Evolutionary conservation across 2,113 vertebrate species (phyloP), one percentile per base, ranked within the genome.

Genomic region (Lampris incognitus): DNA sequence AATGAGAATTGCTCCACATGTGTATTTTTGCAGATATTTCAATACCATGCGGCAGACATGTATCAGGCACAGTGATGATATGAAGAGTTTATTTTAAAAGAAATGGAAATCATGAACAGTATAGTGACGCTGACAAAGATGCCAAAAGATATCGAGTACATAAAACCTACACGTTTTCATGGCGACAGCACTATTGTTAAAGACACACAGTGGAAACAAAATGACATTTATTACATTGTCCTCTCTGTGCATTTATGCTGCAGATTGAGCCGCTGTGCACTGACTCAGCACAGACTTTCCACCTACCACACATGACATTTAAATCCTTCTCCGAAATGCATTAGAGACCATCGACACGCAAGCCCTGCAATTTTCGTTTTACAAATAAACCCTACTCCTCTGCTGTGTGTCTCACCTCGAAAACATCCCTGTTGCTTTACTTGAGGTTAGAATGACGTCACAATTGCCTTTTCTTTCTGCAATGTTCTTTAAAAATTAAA

Each of bases 51-150:
- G 50, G 37, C 59, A 44, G 66, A 66, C 69, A 46, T 65, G 66
- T 56, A 66, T 69, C 69, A 57, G 64, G 65, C 66, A 58, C 1
- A 52, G 11, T 41, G 41, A 46, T 36, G 24, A 72, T 71, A 66
- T 81, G 51, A 79, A 84, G 76, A 37, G 78, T 87, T 88, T 86
- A 86, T 88, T 88, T 57, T 58, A 79, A 78, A 81, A 90, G 79
- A 67, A 73, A 36, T 77, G 41, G 79, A 89, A 90, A 88, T 80
- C 81, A 82, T 57, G 69, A 81, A 83, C 62, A 69, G 48, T 48
- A 66, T 37, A 49, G 37, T 59, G 11, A 78, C 76, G 76, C 48
- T 62, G 70, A 84, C 69, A 85, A 85, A 68, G 61, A 62, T 66
- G 39, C 11, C 58, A 57, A 74, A 68, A 70, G 41, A 76, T 59